Conservation (phyloP, 2,797 vertebrate genomes). For the Poeciliopsis gracilis region DNA sequence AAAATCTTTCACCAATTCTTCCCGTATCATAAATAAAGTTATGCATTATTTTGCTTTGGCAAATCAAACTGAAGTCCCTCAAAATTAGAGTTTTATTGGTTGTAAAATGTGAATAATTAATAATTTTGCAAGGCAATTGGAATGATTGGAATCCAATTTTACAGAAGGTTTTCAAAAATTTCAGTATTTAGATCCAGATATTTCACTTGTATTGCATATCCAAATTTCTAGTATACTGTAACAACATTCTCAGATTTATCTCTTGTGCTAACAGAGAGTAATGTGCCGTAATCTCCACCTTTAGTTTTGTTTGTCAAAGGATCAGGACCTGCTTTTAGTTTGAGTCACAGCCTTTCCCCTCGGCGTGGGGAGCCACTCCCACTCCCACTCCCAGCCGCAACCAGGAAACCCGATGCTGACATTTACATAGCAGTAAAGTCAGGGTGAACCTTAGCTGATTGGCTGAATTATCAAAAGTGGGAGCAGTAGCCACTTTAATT, state of each 20-base stretch:
- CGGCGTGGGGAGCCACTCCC: conserved; percentile 28
- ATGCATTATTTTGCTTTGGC: neutral
- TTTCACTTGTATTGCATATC: conserved; percentile 1
- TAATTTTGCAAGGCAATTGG: neutral
- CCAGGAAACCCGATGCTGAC: conserved; percentile 62
- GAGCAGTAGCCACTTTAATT: conserved; percentile 60
- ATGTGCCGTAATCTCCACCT: conserved; percentile 27
- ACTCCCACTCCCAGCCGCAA: conserved; percentile 14
- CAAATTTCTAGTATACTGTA: neutral
- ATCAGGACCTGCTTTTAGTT: conserved; percentile 36
- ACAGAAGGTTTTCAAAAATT: neutral
- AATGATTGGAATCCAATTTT: neutral
- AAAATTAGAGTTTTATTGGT: no score
- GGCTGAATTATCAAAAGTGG: conserved; percentile 53
- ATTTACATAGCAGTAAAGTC: conserved; percentile 75
- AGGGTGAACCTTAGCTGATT: conserved; percentile 48
- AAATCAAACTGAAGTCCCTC: no score
- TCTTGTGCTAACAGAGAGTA: conserved; percentile 12
- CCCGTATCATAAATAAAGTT: neutral
- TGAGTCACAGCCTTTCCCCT: conserved; percentile 45
- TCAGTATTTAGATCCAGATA: neutral
- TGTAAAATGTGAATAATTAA: neutral
- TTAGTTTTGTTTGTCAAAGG: conserved; percentile 50
- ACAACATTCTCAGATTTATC: conserved; percentile 13
- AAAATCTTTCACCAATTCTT: neutral